These are phyloP conservation scores for Eueremaeus valkanovi DNA, from an alignment of 2,888 invertebrate genomes.

Conservation along the genomic window DNA sequence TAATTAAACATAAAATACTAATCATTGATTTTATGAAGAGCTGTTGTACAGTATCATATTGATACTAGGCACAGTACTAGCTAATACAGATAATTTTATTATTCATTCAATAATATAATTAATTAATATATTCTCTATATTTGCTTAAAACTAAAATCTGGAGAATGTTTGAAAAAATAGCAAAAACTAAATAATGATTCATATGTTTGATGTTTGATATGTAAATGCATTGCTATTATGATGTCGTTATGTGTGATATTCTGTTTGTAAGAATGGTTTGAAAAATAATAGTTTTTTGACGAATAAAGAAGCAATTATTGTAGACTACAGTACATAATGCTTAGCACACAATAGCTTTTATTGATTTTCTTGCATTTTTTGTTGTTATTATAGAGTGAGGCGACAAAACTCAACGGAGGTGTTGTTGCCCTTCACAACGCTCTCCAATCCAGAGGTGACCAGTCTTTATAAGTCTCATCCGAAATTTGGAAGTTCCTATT, in stretches of 20 bases:
- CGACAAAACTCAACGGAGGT: slow-evolving; percentile 11
- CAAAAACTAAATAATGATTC: too few species aligned
- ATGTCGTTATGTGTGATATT: neutral
- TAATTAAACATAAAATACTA: too few species aligned
- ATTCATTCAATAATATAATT: too few species aligned
- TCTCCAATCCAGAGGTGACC: neutral
- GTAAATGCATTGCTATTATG: neutral
- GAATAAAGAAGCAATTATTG: slow-evolving; percentile 20
- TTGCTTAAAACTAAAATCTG: neutral
- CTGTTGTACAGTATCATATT: too few species aligned
- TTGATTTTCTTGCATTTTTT: neutral
- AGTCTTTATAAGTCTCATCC: too few species aligned
- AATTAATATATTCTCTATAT: too few species aligned
- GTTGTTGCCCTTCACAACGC: slow-evolving; percentile 31
- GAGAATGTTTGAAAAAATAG: neutral
- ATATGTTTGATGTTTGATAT: neutral
- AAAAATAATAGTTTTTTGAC: neutral
- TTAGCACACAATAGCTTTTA: slow-evolving; percentile 23
- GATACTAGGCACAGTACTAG: too few species aligned
- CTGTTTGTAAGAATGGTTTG: neutral
- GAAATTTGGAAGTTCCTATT: too few species aligned
- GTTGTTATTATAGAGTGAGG: slow-evolving; percentile 3
- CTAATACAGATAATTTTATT: too few species aligned
- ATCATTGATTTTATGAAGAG: too few species aligned
- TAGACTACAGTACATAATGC: neutral